phyloP scores from a whole-genome alignment of 2,797 vertebrate species.

The Centropyge bicolor region DNA sequence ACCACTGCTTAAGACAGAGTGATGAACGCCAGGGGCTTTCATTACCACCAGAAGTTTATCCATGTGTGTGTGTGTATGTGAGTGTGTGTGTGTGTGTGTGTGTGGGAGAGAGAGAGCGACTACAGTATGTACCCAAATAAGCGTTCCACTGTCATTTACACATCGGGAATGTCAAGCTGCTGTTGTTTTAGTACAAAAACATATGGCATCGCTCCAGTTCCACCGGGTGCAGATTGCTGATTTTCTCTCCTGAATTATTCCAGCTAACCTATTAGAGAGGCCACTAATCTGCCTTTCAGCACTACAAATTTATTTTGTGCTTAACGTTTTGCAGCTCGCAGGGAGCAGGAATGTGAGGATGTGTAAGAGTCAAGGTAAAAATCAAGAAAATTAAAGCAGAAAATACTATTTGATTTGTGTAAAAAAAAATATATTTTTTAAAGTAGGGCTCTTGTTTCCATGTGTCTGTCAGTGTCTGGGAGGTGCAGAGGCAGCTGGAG shows the following conservation, averaged over 20 bases:
- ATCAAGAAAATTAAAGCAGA: background rate
- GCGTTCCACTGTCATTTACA: conserved; percentile 50
- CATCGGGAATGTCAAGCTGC: conserved; percentile 62
- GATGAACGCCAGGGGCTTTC: conserved; percentile 82
- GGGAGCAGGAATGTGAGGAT: background rate
- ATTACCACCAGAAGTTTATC: conserved; percentile 75
- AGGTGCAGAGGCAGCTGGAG: conserved; percentile 64
- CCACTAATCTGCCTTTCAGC: conserved; percentile 48
- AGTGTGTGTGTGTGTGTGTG: background rate
- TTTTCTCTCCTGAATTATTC: conserved; percentile 41
- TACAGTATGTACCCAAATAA: conserved; percentile 65
- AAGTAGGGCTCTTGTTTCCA: conserved; percentile 9
- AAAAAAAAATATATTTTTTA: background rate
- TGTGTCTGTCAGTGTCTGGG: conserved; percentile 16
- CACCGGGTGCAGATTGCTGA: conserved; percentile 23
- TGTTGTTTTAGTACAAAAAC: conserved; percentile 53
- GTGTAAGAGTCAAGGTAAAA: background rate
- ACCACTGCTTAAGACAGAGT: conserved; percentile 83
- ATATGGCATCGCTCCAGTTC: conserved; percentile 30
- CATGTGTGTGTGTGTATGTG: conserved; percentile 28
- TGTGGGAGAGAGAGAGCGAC: conserved; percentile 13
- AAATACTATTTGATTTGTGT: conserved; percentile 20
- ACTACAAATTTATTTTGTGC: conserved; percentile 46
- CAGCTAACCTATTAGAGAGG: conserved; percentile 31
- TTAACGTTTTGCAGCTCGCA: conserved; percentile 41